Conservation (phyloP, 2,888 invertebrate genomes). For the Phrixothrix hirtus region DNA sequence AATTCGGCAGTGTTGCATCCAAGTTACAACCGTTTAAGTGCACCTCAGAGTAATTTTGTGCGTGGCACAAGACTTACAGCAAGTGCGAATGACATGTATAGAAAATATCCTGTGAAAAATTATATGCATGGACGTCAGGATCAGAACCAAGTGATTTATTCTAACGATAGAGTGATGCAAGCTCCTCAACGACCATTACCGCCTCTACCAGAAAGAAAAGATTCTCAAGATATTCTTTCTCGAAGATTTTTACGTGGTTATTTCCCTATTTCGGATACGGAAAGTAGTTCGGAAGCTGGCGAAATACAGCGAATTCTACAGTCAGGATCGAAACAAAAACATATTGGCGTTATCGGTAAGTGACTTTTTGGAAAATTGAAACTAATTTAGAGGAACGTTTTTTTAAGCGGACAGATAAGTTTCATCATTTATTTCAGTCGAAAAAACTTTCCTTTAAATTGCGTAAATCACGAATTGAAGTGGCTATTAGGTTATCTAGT, state of each 20-base stretch:
- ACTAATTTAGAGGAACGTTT: constrained; percentile 1
- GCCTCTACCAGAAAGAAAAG: constrained; percentile 48
- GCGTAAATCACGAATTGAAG: constrained; percentile 45
- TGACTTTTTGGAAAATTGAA: constrained; percentile 27
- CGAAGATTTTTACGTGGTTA: constrained; percentile 40
- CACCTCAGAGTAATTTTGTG: constrained; percentile 42
- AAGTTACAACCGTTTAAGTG: constrained; percentile 39
- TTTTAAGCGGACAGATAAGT: constrained; percentile 1
- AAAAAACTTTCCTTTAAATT: constrained; percentile 16
- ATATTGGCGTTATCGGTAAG: constrained; percentile 46
- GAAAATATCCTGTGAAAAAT: constrained; percentile 33
- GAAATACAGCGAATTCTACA: constrained; percentile 69
- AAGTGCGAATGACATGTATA: constrained; percentile 54
- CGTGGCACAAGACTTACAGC: constrained; percentile 53
- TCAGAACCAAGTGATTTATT: constrained; percentile 1
- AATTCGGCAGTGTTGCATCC: constrained; percentile 35
- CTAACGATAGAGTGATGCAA: constrained; percentile 13
- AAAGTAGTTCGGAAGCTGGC: constrained; percentile 73
- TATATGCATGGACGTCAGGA: constrained; percentile 18
- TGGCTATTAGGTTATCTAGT: constrained; percentile 45
- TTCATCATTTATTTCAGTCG: neutral
- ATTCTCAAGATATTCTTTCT: constrained; percentile 25
- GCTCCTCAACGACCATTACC: constrained; percentile 54
- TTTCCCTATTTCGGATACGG: constrained; percentile 61
- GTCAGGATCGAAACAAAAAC: constrained; percentile 52